phyloP scores from a whole-genome alignment of 2,888 invertebrate genomes.

The Encarsia formosa region DNA sequence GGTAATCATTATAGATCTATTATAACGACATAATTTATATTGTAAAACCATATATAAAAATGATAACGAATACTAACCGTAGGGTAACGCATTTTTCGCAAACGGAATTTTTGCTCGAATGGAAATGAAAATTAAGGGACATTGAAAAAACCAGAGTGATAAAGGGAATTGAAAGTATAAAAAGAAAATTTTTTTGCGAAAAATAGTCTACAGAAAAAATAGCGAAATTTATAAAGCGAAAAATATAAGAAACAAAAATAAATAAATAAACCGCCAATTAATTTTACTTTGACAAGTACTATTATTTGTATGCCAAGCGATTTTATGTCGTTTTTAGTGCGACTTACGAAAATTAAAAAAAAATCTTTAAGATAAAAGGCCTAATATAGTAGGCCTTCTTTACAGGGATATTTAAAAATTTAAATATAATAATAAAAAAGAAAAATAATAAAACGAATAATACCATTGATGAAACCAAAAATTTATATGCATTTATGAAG shows the following conservation, averaged over 20 bases:
- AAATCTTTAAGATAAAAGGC: neutral
- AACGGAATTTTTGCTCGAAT: conserved; percentile 15
- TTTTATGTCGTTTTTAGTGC: conserved; percentile 50
- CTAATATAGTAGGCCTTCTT: too few relatives aligned
- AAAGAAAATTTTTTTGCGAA: conserved; percentile 16
- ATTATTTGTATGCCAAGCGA: conserved; percentile 52
- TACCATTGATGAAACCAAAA: too few relatives aligned
- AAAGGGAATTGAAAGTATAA: conserved; percentile 27
- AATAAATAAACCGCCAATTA: conserved; percentile 49
- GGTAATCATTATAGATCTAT: conserved; percentile 49
- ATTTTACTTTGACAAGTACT: conserved; percentile 50
- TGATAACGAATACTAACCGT: conserved; percentile 40
- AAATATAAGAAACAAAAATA: conserved; percentile 22
- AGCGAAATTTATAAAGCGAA: conserved; percentile 24
- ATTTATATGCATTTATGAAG: conserved; percentile 52
- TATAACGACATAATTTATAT: conserved; percentile 50
- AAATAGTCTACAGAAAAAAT: conserved; percentile 20
- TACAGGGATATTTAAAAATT: conserved; percentile 14
- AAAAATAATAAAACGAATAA: too few relatives aligned
- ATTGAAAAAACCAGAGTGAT: conserved; percentile 10
- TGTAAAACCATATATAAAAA: conserved; percentile 47
- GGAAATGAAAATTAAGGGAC: conserved; percentile 19
- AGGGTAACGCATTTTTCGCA: conserved; percentile 42
- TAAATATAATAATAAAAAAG: conserved; percentile 30
- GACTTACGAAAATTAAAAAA: conserved; percentile 38